Percentiles rank a stretch among this genome's conserved stretches.
Conservation (phyloP, 2,113 vertebrate species). For the Phodopus roborovskii region DNA sequence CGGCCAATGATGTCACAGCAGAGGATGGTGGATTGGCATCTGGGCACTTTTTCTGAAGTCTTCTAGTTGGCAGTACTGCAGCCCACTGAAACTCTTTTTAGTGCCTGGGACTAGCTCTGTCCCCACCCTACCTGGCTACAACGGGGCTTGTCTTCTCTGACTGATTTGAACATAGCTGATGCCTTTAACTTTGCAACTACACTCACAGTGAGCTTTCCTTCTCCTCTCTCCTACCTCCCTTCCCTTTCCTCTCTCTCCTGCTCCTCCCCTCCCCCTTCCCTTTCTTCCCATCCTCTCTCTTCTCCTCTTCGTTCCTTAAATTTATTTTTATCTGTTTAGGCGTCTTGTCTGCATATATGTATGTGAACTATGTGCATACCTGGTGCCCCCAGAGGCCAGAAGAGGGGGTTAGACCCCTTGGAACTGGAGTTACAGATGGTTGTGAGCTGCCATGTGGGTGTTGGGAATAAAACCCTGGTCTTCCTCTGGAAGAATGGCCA, state of each 20-base stretch:
- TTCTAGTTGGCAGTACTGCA: too few species aligned
- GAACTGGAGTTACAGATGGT: not conserved
- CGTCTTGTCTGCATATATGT: not conserved
- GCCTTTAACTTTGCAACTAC: not conserved
- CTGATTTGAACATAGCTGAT: not conserved
- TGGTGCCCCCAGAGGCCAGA: not conserved
- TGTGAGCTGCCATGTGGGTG: not conserved
- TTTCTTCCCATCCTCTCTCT: not conserved
- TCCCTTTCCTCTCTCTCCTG: not conserved
- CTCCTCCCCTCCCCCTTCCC: not conserved
- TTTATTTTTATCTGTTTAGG: not conserved
- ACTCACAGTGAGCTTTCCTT: not conserved
- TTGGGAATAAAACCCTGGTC: not conserved
- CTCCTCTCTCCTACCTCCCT: not conserved
- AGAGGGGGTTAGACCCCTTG: not conserved
- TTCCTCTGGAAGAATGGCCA: not conserved
- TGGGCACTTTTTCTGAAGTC: too few species aligned
- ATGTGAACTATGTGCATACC: not conserved
- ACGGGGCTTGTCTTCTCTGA: not conserved
- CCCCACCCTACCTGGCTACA: not conserved
- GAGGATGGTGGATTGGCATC: too few species aligned
- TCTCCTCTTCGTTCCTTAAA: not conserved
- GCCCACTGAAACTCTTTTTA: too few species aligned
- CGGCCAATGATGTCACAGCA: too few species aligned
- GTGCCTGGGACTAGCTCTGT: not conserved